Evolutionary conservation across 1,140 invertebrate species (phyloP).

Genomic region (Harlomillsia oculata): DNA sequence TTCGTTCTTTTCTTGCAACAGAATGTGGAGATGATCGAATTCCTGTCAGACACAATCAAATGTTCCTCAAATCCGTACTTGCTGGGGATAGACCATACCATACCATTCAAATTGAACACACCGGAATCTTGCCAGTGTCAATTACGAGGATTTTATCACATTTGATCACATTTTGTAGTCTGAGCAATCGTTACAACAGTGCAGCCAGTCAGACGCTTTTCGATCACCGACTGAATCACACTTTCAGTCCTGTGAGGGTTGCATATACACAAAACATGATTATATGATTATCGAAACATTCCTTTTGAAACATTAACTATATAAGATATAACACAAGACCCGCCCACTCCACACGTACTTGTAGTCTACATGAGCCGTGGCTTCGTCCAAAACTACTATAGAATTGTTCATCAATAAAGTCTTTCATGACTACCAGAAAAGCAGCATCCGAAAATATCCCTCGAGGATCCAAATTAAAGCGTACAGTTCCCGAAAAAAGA

Average conservation of each 20-base stretch:
- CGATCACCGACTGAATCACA: constrained; percentile 62
- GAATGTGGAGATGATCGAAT: constrained; percentile 56
- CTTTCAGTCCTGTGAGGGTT: constrained; percentile 49
- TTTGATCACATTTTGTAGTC: constrained; percentile 59
- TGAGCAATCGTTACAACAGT: constrained; percentile 75
- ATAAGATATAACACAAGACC: no score
- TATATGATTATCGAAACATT: no score
- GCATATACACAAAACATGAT: no score
- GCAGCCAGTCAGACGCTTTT: constrained; percentile 58
- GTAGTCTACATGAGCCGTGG: constrained; percentile 43
- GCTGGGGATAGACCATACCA: no score
- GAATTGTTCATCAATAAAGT: constrained; percentile 44
- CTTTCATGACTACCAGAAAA: constrained; percentile 64
- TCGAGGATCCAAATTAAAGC: constrained; percentile 82
- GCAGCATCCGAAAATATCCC: constrained; percentile 57
- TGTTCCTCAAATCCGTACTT: background rate
- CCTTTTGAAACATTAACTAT: no score
- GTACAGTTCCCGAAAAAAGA: constrained; percentile 72
- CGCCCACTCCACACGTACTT: no score
- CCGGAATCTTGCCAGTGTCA: constrained; percentile 53
- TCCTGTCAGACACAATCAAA: constrained; percentile 43
- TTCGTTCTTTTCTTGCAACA: constrained; percentile 56
- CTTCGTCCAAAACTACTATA: constrained; percentile 44
- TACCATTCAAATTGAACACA: constrained; percentile 21
- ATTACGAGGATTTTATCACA: constrained; percentile 59